Base-by-base conservation (phyloP, 2,888 invertebrate species). In the Epirrhoe alternata region DNA sequence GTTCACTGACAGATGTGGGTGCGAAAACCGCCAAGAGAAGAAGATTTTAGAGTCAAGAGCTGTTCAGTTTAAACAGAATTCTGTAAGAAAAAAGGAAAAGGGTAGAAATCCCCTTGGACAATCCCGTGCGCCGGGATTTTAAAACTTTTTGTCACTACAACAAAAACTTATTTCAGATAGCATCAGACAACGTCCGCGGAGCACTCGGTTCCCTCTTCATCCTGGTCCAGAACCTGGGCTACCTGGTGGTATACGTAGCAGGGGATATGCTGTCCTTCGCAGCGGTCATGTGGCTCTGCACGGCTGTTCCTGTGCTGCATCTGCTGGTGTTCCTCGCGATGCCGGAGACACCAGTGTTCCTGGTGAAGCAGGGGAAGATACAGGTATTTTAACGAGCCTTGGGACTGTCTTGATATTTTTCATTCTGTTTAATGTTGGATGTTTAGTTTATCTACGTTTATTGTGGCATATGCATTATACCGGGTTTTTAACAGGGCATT, bases 311-410 rank as follows among this genome's bases (percentile, higher is more conserved):
- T 0, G 82, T 86, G 1, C 66, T 89, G 5, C 92, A 92, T 57
- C 69, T 92, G 0, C 38, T 92, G 0, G 79, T 81, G 0, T 93
- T 92, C 78, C 71, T 91, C 0, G 84, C 86, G 3, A 92, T 93
- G 92, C 93, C 94, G 0, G 94, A 94, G 71, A 93, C 94, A 0
- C 94, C 94, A 0, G 91, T 91, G 12, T 93, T 92, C 73, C 78
- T 93, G 1, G 84, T 93, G 12, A 92, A 93, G 47, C 90, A 92
- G 62, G 92, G 92, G 3, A 92, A 90, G 56, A 77, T 88, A 4
- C 79, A 89, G 87, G 93, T 94, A n/a, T 75, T n/a, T n/a, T n/a
- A 14, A 24, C 24, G 24, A 1, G 24, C 24, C 1, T 38, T 38
- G 35, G 35, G 35, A 10, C 10, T 8, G 10, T 38, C 8, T 6